phyloP scores from a whole-genome alignment of 2,797 vertebrate genomes.

The Catharus ustulatus region DNA sequence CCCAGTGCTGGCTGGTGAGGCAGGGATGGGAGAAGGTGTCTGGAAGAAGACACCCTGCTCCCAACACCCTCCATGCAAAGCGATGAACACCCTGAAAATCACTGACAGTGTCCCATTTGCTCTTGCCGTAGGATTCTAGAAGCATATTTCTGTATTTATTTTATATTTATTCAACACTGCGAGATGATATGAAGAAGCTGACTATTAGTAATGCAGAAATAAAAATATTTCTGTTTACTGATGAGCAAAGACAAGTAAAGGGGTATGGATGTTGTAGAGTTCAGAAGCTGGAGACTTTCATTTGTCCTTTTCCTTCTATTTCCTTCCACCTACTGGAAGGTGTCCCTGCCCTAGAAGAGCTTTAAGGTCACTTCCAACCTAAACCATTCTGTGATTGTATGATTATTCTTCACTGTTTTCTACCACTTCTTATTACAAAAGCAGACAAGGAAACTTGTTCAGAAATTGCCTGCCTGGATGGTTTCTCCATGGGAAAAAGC shows the following conservation, averaged over 20 bases:
- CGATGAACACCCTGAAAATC: neutral
- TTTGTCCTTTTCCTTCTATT: neutral
- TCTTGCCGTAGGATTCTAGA: neutral
- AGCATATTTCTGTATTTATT: neutral
- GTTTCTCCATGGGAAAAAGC: neutral
- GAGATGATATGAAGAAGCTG: neutral
- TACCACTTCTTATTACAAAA: neutral
- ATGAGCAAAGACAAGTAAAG: neutral
- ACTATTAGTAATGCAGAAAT: neutral
- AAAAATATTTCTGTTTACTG: neutral
- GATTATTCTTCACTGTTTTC: neutral
- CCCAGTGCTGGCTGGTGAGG: accelerated
- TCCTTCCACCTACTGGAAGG: neutral
- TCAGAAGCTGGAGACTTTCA: neutral
- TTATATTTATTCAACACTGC: neutral
- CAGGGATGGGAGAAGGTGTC: neutral
- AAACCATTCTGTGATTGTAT: neutral
- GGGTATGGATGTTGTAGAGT: neutral
- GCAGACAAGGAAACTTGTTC: neutral
- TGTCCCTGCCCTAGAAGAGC: neutral
- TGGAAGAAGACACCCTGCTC: neutral
- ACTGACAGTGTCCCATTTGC: accelerated
- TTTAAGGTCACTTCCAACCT: neutral
- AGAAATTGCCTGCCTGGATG: neutral
- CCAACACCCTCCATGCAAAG: accelerated